Conservation (phyloP, 2,113 vertebrate genomes). For the Pseudois nayaur region DNA sequence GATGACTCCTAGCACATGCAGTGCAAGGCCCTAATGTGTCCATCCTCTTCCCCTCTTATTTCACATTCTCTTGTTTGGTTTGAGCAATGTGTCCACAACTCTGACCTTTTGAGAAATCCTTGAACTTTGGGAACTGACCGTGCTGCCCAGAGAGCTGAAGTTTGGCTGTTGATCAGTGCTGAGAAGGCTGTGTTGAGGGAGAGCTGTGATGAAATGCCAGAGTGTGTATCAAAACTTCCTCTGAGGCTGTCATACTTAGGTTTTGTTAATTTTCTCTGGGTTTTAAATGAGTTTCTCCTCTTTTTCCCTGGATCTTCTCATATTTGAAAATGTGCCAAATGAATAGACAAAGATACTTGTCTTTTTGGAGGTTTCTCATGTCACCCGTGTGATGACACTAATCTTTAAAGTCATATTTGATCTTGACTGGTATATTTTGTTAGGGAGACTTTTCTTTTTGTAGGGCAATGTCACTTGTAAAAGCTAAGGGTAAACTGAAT, state of each 20-base stretch:
- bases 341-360: not conserved
- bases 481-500: not conserved
- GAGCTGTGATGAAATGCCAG: not conserved
- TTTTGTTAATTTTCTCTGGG: not conserved
- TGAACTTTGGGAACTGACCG: slow-evolving; percentile 9
- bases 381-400: not conserved
- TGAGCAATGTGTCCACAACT: slow-evolving; percentile 10
- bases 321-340: not conserved
- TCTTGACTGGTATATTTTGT: not conserved
- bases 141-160: not conserved
- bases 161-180: not conserved
- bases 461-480: not conserved
- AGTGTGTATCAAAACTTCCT: not conserved
- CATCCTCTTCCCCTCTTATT: not conserved
- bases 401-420: not conserved
- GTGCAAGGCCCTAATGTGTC: not conserved
- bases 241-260: not conserved
- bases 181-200: not conserved
- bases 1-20: not conserved
- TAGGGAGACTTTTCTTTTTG: not conserved
- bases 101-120: slow-evolving; percentile 45
- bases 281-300: not conserved
- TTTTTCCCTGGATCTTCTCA: not conserved
- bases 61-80: slow-evolving; percentile 24
- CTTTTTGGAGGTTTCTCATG: not conserved